Evolutionary conservation across 2,113 vertebrate genomes (phyloP).

Genomic region (Oxygymnocypris stewartii): DNA sequence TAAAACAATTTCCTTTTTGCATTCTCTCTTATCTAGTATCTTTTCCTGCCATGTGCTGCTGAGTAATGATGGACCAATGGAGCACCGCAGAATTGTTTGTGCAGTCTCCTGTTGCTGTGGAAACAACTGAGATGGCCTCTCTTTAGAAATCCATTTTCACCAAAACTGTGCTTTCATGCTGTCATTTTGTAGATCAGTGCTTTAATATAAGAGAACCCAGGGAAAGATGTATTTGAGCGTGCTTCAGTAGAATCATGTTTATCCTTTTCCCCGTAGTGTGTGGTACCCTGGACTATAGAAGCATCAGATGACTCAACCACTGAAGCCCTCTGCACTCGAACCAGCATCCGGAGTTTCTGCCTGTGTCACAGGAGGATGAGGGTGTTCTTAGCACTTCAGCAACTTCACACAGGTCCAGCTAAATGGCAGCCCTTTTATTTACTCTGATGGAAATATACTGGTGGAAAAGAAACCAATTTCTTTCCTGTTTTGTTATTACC

Average conservation of each 20-base stretch:
- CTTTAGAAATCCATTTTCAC: constrained; percentile 24
- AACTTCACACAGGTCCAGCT: constrained; percentile 10
- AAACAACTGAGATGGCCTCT: neutral
- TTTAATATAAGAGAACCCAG: neutral
- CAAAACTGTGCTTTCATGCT: constrained; percentile 21
- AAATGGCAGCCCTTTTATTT: neutral
- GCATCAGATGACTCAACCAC: constrained; percentile 7
- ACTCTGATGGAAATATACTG: neutral
- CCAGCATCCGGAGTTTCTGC: neutral
- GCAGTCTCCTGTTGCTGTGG: constrained; percentile 13
- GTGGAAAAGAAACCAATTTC: neutral
- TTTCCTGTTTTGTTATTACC: neutral
- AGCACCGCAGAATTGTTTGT: neutral
- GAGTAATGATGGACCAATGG: neutral
- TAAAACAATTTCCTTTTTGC: neutral
- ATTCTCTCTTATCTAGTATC: neutral
- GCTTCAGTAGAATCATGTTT: constrained; percentile 1
- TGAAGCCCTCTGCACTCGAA: neutral
- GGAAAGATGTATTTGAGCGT: neutral
- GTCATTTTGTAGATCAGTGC: constrained; percentile 3
- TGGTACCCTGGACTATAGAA: neutral
- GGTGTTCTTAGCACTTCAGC: neutral
- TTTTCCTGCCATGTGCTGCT: neutral
- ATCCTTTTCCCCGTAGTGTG: neutral
- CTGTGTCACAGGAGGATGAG: neutral